phyloP scores from a whole-genome alignment of 2,888 invertebrate species.

The Ornithoptera alexandrae region DNA sequence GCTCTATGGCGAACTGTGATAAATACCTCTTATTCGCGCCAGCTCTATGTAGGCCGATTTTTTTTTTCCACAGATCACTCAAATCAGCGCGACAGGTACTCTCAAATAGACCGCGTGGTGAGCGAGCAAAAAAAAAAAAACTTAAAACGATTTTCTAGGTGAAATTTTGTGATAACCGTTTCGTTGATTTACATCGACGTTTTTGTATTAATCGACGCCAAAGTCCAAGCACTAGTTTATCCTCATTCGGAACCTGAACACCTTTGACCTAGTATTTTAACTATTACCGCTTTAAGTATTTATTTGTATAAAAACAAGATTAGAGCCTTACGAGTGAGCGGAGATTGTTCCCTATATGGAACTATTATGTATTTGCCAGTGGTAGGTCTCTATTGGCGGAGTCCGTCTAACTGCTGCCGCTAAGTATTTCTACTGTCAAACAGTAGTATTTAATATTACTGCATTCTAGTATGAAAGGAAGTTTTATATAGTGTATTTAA shows the following conservation, averaged over 20 bases:
- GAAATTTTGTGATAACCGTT: conserved; percentile 43
- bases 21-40: conserved; percentile 66
- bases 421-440: too few relatives aligned
- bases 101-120: conserved; percentile 45
- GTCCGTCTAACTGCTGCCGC: too few relatives aligned
- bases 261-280: conserved; percentile 31
- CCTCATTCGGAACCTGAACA: conserved; percentile 32
- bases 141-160: conserved; percentile 53
- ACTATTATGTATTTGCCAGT: too few relatives aligned
- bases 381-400: too few relatives aligned
- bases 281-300: conserved; percentile 26
- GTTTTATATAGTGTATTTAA: too few relatives aligned
- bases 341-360: conserved; percentile 11
- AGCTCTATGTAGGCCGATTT: conserved; percentile 67
- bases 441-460: too few relatives aligned
- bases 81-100: conserved; percentile 61
- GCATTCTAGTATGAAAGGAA: too few relatives aligned
- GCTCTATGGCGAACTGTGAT: conserved; percentile 59
- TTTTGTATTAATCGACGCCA: conserved; percentile 37
- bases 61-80: conserved; percentile 32
- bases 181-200: conserved; percentile 50
- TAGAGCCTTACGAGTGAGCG: neutral
- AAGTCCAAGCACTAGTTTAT: conserved; percentile 41
- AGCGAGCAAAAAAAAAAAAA: conserved; percentile 29
- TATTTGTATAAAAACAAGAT: conserved; percentile 6